A percentile compares a stretch with the other conserved stretches of the same genome.
phyloP scores from a whole-genome alignment of 2,113 vertebrate genomes.

The Loxodonta africana region DNA sequence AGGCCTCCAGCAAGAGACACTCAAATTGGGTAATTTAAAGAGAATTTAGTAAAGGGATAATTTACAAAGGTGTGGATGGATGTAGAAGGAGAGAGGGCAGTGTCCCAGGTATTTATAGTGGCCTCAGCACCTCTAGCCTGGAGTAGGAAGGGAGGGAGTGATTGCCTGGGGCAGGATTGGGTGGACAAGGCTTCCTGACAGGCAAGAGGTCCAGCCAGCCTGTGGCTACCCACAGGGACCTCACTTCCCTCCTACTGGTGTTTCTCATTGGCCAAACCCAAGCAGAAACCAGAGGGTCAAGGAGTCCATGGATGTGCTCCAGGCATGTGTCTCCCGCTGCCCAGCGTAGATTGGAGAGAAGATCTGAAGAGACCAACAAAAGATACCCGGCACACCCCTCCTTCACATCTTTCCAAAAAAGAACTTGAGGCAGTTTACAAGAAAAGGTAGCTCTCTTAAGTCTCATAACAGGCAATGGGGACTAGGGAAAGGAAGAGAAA shows the following conservation, averaged over 20 bases:
- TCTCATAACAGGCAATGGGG: background rate
- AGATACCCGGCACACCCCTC: background rate
- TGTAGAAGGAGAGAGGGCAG: background rate
- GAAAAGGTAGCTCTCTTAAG: background rate
- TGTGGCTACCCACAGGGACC: background rate
- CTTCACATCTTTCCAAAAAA: background rate
- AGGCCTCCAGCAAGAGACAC: background rate
- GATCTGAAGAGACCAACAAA: background rate
- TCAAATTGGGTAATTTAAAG: background rate
- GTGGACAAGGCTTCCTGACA: background rate
- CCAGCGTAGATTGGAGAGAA: background rate
- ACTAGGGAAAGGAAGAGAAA: background rate
- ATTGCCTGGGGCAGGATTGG: too few relatives aligned
- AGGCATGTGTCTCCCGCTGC: rapidly evolving
- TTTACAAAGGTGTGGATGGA: background rate
- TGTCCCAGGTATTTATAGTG: background rate
- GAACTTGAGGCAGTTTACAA: background rate
- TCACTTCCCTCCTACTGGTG: background rate
- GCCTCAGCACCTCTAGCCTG: background rate
- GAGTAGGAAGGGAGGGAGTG: background rate
- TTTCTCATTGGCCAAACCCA: background rate
- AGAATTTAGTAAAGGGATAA: background rate
- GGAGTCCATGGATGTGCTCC: background rate
- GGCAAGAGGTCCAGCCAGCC: background rate
- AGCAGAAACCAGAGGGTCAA: background rate